Conservation (phyloP, 2,888 invertebrate genomes). For the Dichetophora obliterata region DNA sequence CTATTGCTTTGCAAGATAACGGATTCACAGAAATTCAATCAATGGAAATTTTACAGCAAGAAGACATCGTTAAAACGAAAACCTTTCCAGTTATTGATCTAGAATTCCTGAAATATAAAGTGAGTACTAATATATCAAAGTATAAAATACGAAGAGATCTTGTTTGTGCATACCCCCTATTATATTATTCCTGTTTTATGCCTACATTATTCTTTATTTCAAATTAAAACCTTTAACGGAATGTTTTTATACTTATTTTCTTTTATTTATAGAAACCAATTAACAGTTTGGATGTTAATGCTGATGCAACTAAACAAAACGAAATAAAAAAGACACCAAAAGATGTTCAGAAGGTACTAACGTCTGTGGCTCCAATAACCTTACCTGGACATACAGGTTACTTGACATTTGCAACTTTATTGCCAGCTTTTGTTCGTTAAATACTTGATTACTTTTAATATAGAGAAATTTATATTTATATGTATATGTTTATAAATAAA, state of each 20-base stretch:
- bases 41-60: slow-evolving; percentile 87
- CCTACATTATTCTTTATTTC: too few relatives aligned
- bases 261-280: slow-evolving; percentile 44
- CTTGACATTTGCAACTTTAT: slow-evolving; percentile 92
- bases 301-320: slow-evolving; percentile 53
- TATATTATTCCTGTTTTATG: too few relatives aligned
- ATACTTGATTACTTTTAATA: not conserved
- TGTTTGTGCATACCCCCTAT: too few relatives aligned
- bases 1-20: slow-evolving; percentile 76
- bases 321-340: slow-evolving; percentile 59
- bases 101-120: slow-evolving; percentile 78
- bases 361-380: slow-evolving; percentile 78
- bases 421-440: slow-evolving; percentile 70
- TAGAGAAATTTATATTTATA: too few relatives aligned
- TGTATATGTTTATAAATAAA: too few relatives aligned
- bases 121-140: slow-evolving; percentile 57
- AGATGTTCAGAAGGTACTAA: slow-evolving; percentile 74
- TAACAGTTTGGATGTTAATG: slow-evolving; percentile 26
- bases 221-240: too few relatives aligned
- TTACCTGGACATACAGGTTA: slow-evolving; percentile 97
- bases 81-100: slow-evolving; percentile 78
- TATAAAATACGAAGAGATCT: not conserved
- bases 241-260: not conserved
- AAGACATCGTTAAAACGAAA: slow-evolving; percentile 79
- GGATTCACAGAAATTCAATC: slow-evolving; percentile 90